These are phyloP conservation scores for Camarhynchus parvulus DNA, from an alignment of 2,113 vertebrate species.

Conservation along the genomic window DNA sequence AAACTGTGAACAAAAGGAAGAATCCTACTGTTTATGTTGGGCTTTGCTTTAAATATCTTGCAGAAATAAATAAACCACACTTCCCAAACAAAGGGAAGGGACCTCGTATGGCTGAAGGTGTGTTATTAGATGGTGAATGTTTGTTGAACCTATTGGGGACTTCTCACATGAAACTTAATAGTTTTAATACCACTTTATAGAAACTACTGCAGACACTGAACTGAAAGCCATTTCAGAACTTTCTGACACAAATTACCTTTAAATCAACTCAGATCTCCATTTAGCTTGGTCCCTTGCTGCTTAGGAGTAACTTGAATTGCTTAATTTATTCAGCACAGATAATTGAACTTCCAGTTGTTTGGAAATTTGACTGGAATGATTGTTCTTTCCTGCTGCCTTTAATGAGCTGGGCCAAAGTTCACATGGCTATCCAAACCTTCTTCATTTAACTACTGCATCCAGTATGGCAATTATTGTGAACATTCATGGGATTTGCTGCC, in stretches of 20 bases:
- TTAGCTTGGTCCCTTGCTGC: background rate
- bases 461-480: background rate
- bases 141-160: background rate
- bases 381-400: background rate
- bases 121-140: background rate
- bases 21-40: background rate
- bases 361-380: background rate
- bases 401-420: background rate
- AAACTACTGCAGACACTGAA: background rate
- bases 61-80: background rate
- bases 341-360: background rate
- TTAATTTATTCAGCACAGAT: background rate
- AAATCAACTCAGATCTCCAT: background rate
- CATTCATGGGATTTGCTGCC: background rate
- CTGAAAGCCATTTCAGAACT: background rate
- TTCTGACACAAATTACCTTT: slow-evolving; percentile 15
- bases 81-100: background rate
- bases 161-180: background rate
- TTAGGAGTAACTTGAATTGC: slow-evolving; percentile 1
- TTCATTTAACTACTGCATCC: background rate
- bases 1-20: background rate
- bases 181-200: background rate
- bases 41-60: background rate
- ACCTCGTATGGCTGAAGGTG: background rate
- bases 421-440: background rate